phyloP scores from a whole-genome alignment of 2,888 invertebrate genomes.

The Drosophila pseudotalamancana region DNA sequence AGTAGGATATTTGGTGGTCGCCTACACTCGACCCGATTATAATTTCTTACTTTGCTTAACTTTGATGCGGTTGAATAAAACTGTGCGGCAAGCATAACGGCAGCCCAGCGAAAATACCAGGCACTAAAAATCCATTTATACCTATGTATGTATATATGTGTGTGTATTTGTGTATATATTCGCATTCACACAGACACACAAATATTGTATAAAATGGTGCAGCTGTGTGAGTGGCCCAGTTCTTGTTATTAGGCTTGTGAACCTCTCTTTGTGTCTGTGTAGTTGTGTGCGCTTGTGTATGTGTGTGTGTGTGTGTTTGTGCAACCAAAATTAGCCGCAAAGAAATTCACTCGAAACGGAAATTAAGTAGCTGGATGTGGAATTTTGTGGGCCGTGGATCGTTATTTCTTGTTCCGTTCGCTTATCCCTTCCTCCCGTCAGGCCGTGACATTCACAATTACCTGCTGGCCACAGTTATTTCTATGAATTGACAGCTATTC shows the following conservation, averaged over 20 bases:
- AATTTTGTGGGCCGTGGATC: constrained; percentile 35
- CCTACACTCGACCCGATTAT: background rate
- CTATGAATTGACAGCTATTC: constrained; percentile 20
- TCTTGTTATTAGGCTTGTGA: constrained; percentile 44
- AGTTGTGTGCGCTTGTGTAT: background rate
- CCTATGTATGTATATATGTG: background rate
- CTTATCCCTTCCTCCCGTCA: background rate
- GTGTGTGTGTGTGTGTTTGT: constrained; percentile 29
- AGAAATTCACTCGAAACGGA: constrained; percentile 81
- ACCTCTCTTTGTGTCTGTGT: background rate
- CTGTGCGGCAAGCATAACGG: constrained; percentile 48
- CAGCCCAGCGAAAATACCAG: constrained; percentile 44
- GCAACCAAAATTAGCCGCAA: constrained; percentile 74
- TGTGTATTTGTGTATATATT: background rate
- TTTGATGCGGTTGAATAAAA: constrained; percentile 36
- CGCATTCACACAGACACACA: background rate
- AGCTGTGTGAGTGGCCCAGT: constrained; percentile 54
- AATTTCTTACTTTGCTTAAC: constrained; percentile 18
- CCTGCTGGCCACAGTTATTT: constrained; percentile 23
- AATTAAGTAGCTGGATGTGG: constrained; percentile 73
- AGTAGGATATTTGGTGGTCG: constrained; percentile 6
- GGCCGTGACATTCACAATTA: constrained; percentile 23
- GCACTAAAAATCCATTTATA: constrained; percentile 20
- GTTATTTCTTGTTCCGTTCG: constrained; percentile 20
- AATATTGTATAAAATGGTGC: constrained; percentile 7